These are phyloP conservation scores for Megalurothrips usitatus DNA, from an alignment of 2,888 invertebrate genomes.

Conservation along the genomic window DNA sequence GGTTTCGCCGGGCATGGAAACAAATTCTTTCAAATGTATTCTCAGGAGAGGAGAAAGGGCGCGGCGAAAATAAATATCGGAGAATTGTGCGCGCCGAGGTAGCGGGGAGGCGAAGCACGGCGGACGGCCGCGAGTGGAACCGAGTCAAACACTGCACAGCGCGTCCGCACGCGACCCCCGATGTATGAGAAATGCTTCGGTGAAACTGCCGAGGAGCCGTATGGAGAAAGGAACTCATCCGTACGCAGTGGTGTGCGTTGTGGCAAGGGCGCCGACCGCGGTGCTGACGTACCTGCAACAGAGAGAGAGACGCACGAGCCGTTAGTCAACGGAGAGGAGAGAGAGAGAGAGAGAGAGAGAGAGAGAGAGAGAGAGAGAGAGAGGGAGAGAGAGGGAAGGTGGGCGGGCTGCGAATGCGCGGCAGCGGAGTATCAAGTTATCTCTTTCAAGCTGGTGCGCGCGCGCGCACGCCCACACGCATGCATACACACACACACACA, in stretches of 20 bases:
- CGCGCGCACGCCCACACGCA: neutral
- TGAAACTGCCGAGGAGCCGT: no score
- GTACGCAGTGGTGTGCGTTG: neutral
- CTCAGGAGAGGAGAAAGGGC: no score
- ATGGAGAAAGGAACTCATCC: no score
- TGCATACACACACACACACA: neutral
- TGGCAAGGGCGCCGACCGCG: neutral
- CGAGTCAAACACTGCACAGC: no score
- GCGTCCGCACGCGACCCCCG: no score
- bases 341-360: neutral
- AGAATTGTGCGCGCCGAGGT: no score
- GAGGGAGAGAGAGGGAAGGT: neutral
- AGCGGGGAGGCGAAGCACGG: no score
- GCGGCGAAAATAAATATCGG: no score
- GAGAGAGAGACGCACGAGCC: neutral
- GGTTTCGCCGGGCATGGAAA: no score
- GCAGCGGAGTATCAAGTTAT: neutral
- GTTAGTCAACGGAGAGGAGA: neutral
- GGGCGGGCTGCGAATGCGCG: neutral
- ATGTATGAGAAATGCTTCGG: no score
- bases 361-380: neutral
- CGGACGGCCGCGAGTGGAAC: no score
- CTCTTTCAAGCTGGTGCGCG: neutral
- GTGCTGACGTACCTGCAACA: neutral
- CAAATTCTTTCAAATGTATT: no score